Conservation (phyloP, 2,888 invertebrate species). For the Eupithecia abbreviata region DNA sequence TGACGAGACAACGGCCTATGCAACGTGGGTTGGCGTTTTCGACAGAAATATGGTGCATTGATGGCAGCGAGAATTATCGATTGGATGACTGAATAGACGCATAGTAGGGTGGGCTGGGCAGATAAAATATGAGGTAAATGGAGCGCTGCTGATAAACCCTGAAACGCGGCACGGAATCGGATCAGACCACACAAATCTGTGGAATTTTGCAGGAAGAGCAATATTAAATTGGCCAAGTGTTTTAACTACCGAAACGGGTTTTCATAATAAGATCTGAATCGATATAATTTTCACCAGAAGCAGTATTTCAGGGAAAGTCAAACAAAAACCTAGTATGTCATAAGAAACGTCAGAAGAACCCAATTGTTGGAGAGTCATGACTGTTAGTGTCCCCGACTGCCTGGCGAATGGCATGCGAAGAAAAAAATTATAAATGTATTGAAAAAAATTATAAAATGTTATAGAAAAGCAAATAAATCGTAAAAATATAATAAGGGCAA, state of each 20-base stretch:
- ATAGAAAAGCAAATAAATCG: no score
- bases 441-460: no score
- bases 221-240: background rate
- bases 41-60: conserved; percentile 24
- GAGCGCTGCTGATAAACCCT: background rate
- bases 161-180: background rate
- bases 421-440: no score
- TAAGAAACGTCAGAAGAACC: no score
- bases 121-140: conserved; percentile 3
- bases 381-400: no score
- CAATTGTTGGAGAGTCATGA: no score
- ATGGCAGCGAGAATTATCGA: background rate
- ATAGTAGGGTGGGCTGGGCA: background rate
- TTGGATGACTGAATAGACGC: background rate
- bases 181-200: background rate
- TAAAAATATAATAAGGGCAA: no score
- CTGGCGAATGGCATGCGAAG: no score
- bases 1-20: conserved; percentile 39
- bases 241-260: background rate
- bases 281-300: background rate
- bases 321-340: no score
- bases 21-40: conserved; percentile 37
- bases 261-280: background rate
- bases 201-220: background rate
- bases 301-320: background rate